Evolutionary conservation across 2,888 invertebrate genomes (phyloP).

Genomic region (Dynastes grantii): DNA sequence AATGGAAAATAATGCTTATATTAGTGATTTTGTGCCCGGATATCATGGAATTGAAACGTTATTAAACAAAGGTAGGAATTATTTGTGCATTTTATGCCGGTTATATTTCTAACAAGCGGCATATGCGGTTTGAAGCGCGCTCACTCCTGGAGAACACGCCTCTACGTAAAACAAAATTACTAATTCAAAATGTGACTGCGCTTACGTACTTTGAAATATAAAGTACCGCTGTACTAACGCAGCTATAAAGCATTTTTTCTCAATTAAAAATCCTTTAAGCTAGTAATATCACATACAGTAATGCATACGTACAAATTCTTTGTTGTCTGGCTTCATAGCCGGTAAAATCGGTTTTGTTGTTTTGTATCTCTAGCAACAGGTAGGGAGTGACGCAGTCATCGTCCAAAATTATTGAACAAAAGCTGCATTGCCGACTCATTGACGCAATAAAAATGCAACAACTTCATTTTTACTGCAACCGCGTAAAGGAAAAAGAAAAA

Average conservation of each 20-base stretch:
- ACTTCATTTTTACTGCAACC: background rate
- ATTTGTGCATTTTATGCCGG: conserved; percentile 5
- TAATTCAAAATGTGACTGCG: background rate
- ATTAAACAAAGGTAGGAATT: conserved; percentile 32
- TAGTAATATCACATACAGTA: no score
- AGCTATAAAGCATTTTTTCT: no score
- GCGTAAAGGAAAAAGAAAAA: background rate
- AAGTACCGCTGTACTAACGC: background rate
- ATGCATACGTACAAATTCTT: conserved; percentile 13
- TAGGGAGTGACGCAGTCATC: conserved; percentile 38
- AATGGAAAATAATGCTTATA: background rate
- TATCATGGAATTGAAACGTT: conserved; percentile 1
- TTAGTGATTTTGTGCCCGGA: conserved; percentile 21
- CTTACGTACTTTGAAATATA: no score
- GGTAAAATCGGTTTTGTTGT: conserved; percentile 18
- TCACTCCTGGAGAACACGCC: conserved; percentile 16
- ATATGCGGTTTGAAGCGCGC: conserved; percentile 13
- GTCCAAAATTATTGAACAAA: conserved; percentile 29
- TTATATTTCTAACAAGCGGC: conserved; percentile 28
- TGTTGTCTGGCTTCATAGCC: conserved; percentile 34
- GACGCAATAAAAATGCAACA: conserved; percentile 7
- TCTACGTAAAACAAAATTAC: conserved; percentile 17
- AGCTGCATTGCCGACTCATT: conserved; percentile 21
- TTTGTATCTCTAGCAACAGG: conserved; percentile 42
- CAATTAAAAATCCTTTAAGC: no score